Evolutionary conservation across 1,140 invertebrate genomes (phyloP).

Genomic region (Procambarus virginalis): DNA sequence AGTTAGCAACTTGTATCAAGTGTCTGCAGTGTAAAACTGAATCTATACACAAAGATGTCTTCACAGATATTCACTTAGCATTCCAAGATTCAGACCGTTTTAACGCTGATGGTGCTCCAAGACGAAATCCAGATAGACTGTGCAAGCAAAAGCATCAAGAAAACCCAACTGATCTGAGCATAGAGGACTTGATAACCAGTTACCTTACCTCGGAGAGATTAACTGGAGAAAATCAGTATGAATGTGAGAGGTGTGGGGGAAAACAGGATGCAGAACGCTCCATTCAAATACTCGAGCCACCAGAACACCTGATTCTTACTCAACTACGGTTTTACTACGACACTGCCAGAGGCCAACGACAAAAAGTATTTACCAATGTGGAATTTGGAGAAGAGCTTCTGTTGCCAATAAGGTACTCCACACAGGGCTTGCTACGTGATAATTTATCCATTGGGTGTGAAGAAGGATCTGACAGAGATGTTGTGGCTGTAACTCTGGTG

Average conservation of each 20-base stretch:
- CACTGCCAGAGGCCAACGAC: slow-evolving; percentile 71
- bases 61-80: slow-evolving; percentile 86
- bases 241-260: slow-evolving; percentile 84
- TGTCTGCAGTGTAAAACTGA: slow-evolving; percentile 82
- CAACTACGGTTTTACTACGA: slow-evolving; percentile 88
- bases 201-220: slow-evolving; percentile 85
- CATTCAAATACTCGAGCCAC: slow-evolving; percentile 82
- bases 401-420: slow-evolving; percentile 48
- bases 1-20: slow-evolving; percentile 82
- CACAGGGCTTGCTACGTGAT: slow-evolving; percentile 10
- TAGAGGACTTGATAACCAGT: slow-evolving; percentile 79
- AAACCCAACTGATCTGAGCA: slow-evolving; percentile 77
- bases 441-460: not conserved
- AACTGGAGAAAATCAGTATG: slow-evolving; percentile 87
- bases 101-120: slow-evolving; percentile 37
- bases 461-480: not conserved
- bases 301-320: slow-evolving; percentile 85
- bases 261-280: slow-evolving; percentile 85
- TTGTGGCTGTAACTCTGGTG: not conserved
- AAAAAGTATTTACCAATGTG: slow-evolving; percentile 75
- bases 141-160: slow-evolving; percentile 31
- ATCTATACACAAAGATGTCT: slow-evolving; percentile 83
- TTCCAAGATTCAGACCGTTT: slow-evolving; percentile 79
- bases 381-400: slow-evolving; percentile 71
- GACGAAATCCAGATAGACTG: slow-evolving; percentile 72